Percentiles rank a stretch among this genome's conserved stretches.
These are phyloP conservation scores for Cavia aperea DNA, from an alignment of 2,113 vertebrate genomes.

Conservation along the genomic window DNA sequence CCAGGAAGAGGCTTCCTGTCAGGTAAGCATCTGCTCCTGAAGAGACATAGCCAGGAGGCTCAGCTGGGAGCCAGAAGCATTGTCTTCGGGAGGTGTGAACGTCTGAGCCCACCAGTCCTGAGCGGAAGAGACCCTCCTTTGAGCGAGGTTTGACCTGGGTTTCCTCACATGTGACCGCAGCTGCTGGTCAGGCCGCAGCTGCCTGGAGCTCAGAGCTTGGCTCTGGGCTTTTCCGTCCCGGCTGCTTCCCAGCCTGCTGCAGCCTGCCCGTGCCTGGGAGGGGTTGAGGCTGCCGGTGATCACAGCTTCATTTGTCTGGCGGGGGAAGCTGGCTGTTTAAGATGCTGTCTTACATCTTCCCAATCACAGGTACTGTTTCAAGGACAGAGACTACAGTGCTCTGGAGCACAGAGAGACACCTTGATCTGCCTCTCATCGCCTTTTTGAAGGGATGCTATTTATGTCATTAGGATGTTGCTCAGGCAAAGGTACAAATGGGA, in stretches of 20 bases:
- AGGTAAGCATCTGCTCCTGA: background rate
- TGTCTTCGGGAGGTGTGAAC: background rate
- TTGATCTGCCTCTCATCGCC: background rate
- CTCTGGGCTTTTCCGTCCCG: background rate
- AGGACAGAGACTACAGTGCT: constrained; percentile 1
- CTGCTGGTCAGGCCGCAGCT: background rate
- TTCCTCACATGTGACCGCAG: background rate
- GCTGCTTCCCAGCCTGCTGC: background rate
- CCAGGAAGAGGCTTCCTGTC: background rate
- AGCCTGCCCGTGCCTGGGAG: background rate
- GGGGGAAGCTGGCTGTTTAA: constrained; percentile 25
- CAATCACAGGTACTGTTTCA: constrained; percentile 26
- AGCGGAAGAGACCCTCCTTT: background rate
- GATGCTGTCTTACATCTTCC: background rate
- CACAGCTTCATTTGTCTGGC: background rate
- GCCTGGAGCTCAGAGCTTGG: background rate
- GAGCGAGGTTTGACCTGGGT: background rate
- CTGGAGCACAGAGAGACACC: background rate
- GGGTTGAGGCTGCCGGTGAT: background rate
- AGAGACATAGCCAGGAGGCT: background rate
- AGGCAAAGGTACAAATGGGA: background rate
- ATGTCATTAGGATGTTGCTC: background rate
- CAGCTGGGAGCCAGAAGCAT: accelerated
- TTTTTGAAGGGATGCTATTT: constrained; percentile 41
- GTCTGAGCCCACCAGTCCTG: background rate